Evolutionary conservation across 1,140 invertebrate genomes (phyloP), one percentile per base, ranked within the genome.

Genomic region (Procambarus clarkii): DNA sequence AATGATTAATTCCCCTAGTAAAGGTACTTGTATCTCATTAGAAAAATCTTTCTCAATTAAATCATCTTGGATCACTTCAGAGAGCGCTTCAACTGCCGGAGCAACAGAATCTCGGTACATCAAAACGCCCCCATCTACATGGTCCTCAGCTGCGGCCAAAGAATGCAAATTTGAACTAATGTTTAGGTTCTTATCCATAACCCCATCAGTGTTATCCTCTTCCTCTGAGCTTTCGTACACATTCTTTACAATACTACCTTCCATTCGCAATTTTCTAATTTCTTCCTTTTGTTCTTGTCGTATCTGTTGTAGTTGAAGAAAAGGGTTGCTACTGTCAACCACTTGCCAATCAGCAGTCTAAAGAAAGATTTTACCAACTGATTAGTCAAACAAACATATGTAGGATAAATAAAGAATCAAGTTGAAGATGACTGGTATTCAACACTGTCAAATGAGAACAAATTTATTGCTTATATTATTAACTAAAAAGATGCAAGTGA

Each of bases 201-300:
- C 80, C 15, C 48, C 48, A 21, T 58, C 71, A 4, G n/a, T 24
- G n/a, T 24, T 77, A 15, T 86, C 84, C 46, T 86, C 84, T 1
- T 86, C 84, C 71, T 86, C 84, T 24, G 84, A 86, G 46, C 46
- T 86, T 13, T 86, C 71, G 15, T 86, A 86, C n/a, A 45, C 84
- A 18, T 69, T 74, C 84, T 69, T 86, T 5, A 77, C 84, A 2
- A 86, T 86, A 18, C 71, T 50, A 13, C 84, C 84, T 54, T 86
- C 84, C 46, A 18, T 76, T 46, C 84, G 34, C 69, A 86, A 69
- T 48, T 86, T 86, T 48, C 84, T 86, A 18, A 86, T 86, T 44
- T 86, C 84, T n/a, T 64, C 84, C 46, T 86, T 74, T 46, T 86
- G 84, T 54, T 86, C 64, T 18, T 58, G 45, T 58, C 84, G 13